phyloP scores from a whole-genome alignment of 2,797 vertebrate species.

The Manis crassicaudata region DNA sequence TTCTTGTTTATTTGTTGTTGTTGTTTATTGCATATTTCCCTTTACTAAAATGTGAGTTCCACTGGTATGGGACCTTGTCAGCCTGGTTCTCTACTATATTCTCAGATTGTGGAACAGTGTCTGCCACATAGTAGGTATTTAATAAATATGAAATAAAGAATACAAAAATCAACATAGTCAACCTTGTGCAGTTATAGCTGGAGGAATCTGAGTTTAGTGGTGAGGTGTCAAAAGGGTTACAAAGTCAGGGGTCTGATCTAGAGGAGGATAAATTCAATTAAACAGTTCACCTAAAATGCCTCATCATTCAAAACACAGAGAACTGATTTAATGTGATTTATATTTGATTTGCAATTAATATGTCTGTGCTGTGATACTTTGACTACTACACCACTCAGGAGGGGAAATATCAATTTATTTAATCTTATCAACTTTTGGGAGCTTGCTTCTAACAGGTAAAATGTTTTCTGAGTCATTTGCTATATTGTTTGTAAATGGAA shows the following conservation, averaged over 20 bases:
- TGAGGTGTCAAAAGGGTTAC: neutral
- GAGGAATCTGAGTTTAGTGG: neutral
- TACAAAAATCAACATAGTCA: neutral
- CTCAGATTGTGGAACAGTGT: neutral
- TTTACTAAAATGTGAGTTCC: neutral
- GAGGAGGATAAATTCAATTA: neutral
- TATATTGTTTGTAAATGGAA: neutral
- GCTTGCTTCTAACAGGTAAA: neutral
- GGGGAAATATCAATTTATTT: neutral
- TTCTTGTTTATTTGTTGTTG: neutral
- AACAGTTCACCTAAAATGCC: neutral
- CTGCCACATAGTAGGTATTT: neutral
- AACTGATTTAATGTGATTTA: neutral
- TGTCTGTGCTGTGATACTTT: neutral
- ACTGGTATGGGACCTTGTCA: too few species aligned
- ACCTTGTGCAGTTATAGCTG: neutral
- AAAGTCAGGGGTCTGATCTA: neutral
- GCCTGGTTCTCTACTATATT: neutral
- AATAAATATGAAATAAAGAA: slow-evolving; percentile 27
- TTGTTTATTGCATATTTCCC: neutral
- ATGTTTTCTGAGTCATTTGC: neutral
- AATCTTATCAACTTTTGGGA: neutral
- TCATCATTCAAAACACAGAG: neutral
- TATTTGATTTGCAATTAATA: neutral
- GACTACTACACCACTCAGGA: neutral